These are phyloP conservation scores for Myiotriccus ornatus DNA, from an alignment of 2,797 vertebrate species.

Conservation along the genomic window DNA sequence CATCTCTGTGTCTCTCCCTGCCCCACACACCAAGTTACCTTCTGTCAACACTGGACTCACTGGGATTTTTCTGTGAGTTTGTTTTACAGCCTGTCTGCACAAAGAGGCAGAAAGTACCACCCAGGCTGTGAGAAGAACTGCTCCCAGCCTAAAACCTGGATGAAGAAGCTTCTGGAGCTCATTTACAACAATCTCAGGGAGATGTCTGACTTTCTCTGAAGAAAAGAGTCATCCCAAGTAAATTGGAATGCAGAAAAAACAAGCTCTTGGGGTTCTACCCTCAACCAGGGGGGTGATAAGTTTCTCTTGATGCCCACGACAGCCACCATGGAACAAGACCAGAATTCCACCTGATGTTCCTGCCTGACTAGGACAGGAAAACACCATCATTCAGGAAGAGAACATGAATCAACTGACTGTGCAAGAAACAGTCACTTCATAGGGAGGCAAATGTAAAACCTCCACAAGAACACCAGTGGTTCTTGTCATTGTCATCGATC, in stretches of 20 bases:
- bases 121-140: background rate
- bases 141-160: background rate
- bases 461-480: background rate
- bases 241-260: background rate
- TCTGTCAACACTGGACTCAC: background rate
- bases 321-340: background rate
- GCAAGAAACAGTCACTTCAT: background rate
- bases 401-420: background rate
- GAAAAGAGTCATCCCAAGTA: background rate
- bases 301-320: background rate
- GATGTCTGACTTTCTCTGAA: background rate
- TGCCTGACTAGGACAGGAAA: background rate
- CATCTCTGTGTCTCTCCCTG: background rate
- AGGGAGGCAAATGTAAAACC: background rate
- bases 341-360: background rate
- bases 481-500: background rate
- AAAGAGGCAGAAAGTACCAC: background rate
- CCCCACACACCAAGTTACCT: background rate
- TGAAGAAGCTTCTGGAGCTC: background rate
- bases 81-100: background rate
- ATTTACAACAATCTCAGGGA: background rate
- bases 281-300: background rate
- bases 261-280: background rate
- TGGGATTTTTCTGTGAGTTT: background rate
- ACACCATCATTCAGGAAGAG: background rate